Conservation (phyloP, 2,888 invertebrate species). For the Pollenia angustigena region DNA sequence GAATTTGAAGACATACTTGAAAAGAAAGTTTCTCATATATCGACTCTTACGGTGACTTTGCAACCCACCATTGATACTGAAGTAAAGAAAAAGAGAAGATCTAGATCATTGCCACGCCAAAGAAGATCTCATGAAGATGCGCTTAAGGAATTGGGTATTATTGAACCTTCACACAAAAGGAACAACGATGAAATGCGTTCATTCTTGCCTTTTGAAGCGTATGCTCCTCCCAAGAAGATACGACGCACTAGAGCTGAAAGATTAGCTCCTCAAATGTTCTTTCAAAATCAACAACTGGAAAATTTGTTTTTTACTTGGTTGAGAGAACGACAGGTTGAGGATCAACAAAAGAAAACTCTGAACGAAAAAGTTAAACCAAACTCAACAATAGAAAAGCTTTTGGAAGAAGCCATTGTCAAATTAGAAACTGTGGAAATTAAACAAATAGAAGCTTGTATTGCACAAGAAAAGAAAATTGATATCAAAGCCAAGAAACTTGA, state of each 20-base stretch:
- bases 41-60: conserved; percentile 77
- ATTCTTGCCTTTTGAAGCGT: conserved; percentile 78
- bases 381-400: conserved; percentile 76
- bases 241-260: conserved; percentile 79
- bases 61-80: conserved; percentile 76
- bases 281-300: conserved; percentile 79
- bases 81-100: background rate
- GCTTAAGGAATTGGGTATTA: conserved; percentile 47
- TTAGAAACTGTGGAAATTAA: conserved; percentile 73
- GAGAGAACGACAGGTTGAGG: conserved; percentile 73
- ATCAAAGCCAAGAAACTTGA: background rate
- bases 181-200: conserved; percentile 75
- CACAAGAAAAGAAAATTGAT: conserved; percentile 15
- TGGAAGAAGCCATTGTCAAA: conserved; percentile 80
- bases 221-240: conserved; percentile 82
- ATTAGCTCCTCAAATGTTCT: conserved; percentile 75
- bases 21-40: conserved; percentile 74
- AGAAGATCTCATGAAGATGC: conserved; percentile 31
- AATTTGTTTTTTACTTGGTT: conserved; percentile 81
- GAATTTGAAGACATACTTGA: conserved; percentile 42
- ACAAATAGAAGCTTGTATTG: conserved; percentile 72
- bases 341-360: conserved; percentile 23
- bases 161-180: conserved; percentile 76
- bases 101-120: conserved; percentile 41
- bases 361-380: conserved; percentile 72